phyloP scores from a whole-genome alignment of 1,140 invertebrate genomes.

The Cydia splendana region DNA sequence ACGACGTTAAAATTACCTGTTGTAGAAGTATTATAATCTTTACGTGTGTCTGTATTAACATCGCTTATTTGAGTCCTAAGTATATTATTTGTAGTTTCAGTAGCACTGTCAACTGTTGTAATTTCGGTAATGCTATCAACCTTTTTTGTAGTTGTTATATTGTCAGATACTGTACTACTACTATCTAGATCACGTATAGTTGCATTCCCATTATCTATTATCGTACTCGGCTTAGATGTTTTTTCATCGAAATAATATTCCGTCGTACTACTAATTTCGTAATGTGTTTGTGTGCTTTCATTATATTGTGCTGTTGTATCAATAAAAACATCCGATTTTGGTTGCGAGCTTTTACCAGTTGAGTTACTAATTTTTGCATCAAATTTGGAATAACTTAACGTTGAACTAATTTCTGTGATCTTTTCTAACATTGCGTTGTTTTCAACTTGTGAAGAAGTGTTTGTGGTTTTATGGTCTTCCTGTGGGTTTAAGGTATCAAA shows the following conservation, averaged over 20 bases:
- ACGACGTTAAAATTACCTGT: background rate
- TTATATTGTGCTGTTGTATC: background rate
- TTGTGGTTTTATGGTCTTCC: background rate
- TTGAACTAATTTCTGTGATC: background rate
- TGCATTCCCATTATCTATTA: background rate
- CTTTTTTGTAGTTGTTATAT: no score
- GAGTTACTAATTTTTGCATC: background rate
- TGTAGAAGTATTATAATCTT: background rate
- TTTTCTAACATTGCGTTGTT: background rate
- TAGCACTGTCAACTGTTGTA: background rate
- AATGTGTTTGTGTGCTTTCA: background rate
- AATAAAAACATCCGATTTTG: background rate
- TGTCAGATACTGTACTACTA: background rate
- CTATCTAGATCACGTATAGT: background rate
- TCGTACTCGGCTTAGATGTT: background rate
- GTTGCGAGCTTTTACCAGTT: background rate
- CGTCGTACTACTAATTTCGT: background rate
- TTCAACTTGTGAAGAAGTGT: background rate
- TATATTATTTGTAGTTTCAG: conserved; percentile 2
- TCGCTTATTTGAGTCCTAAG: background rate
- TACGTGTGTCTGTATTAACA: background rate
- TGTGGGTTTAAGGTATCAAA: background rate
- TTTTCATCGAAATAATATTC: background rate
- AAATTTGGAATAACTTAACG: background rate
- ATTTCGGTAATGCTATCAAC: background rate